Percentiles rank a stretch among this genome's conserved stretches.
These are phyloP conservation scores for Zingel zingel DNA, from an alignment of 2,113 vertebrate genomes.

Conservation along the genomic window DNA sequence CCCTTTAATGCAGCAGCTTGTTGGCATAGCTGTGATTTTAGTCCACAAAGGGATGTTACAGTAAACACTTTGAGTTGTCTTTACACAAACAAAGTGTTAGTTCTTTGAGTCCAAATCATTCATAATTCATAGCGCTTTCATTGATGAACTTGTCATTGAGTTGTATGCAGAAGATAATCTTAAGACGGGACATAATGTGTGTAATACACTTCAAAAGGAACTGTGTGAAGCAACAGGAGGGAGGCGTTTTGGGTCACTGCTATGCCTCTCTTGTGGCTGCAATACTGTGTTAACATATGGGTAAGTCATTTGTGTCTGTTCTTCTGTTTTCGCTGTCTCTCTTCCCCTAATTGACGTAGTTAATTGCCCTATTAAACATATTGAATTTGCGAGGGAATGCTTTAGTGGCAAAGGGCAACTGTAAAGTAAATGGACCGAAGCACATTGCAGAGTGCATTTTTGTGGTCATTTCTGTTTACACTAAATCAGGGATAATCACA, in stretches of 20 bases:
- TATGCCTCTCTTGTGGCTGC: slow-evolving; percentile 26
- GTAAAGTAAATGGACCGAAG: slow-evolving; percentile 27
- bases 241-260: slow-evolving; percentile 26
- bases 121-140: neutral
- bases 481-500: neutral
- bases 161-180: neutral
- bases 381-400: slow-evolving; percentile 22
- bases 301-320: slow-evolving; percentile 48
- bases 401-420: slow-evolving; percentile 8
- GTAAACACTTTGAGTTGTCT: neutral
- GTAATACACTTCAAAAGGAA: neutral
- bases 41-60: neutral
- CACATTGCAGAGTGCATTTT: neutral
- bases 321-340: slow-evolving; percentile 18
- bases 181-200: slow-evolving; percentile 13
- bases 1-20: neutral
- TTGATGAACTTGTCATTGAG: neutral
- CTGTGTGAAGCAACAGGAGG: slow-evolving; percentile 29
- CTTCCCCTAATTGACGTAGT: slow-evolving; percentile 34
- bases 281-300: slow-evolving; percentile 48
- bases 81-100: neutral
- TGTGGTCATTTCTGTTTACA: neutral
- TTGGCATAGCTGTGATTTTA: neutral
- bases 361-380: slow-evolving; percentile 39
- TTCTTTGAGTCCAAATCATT: neutral